A percentile compares a stretch with the other conserved stretches of the same genome.
phyloP scores from a whole-genome alignment of 1,140 invertebrate species.

The Cylas formicarius region DNA sequence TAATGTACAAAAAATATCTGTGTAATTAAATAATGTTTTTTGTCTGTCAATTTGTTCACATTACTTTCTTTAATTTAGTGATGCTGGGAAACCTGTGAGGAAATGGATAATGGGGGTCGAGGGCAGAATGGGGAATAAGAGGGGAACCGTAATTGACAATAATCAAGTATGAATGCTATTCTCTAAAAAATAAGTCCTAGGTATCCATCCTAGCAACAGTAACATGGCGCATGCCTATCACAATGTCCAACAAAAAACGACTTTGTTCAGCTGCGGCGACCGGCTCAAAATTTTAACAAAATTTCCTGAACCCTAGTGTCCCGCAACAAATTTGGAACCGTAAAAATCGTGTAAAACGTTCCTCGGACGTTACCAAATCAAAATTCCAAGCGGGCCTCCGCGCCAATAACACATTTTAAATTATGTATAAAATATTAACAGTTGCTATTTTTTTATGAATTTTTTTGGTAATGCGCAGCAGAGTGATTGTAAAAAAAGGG shows the following conservation, averaged over 20 bases:
- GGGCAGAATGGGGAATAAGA: slow-evolving; percentile 9
- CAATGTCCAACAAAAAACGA: slow-evolving; percentile 44
- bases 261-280: too few species aligned
- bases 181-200: slow-evolving; percentile 40
- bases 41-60: slow-evolving; percentile 42
- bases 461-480: slow-evolving; percentile 42
- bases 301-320: too few species aligned
- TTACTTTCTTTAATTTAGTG: slow-evolving; percentile 38
- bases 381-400: too few species aligned
- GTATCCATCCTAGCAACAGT: slow-evolving; percentile 42
- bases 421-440: slow-evolving; percentile 46
- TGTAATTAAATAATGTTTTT: slow-evolving; percentile 48
- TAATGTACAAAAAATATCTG: slow-evolving; percentile 50
- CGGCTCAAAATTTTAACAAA: too few species aligned
- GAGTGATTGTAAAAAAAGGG: slow-evolving; percentile 33
- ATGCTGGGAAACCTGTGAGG: too few species aligned
- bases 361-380: too few species aligned
- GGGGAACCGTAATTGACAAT: slow-evolving; percentile 44
- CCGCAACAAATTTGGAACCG: too few species aligned
- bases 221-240: slow-evolving; percentile 44
- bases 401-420: slow-evolving; percentile 44
- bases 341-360: too few species aligned
- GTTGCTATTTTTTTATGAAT: slow-evolving; percentile 39
- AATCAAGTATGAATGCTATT: slow-evolving; percentile 43
- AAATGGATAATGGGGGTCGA: too few species aligned